Percentiles rank a stretch among this genome's conserved stretches.
Conservation (phyloP, 2,113 vertebrate species). For the Procavia capensis region DNA sequence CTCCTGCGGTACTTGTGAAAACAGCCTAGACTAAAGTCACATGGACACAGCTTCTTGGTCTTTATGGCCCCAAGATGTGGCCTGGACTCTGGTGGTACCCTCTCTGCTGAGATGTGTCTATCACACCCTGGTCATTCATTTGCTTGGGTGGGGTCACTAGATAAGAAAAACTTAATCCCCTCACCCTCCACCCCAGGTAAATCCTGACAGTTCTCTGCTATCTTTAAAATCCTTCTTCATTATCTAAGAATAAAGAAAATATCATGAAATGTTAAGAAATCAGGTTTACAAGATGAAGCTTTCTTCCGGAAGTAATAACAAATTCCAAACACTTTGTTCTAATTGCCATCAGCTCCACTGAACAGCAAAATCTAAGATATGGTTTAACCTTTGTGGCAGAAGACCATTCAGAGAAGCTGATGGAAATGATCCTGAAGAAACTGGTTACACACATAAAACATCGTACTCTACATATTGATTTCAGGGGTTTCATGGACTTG, state of each 20-base stretch:
- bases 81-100: not conserved
- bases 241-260: not conserved
- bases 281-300: not conserved
- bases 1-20: not conserved
- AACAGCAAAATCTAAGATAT: not conserved
- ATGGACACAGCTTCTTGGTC: not conserved
- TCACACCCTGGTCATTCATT: not conserved
- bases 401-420: not conserved
- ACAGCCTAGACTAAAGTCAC: not conserved
- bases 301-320: conserved; percentile 27
- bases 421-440: not conserved
- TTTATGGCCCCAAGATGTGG: not conserved
- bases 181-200: not conserved
- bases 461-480: not conserved
- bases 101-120: not conserved
- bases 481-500: not conserved
- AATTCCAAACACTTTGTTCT: not conserved
- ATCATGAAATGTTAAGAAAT: not conserved
- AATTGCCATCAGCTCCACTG: not conserved
- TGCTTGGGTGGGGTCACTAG: not conserved
- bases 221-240: conserved; percentile 24
- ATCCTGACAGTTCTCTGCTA: not conserved
- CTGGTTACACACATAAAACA: not conserved
- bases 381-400: not conserved
- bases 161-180: not conserved